Percentiles rank a stretch among this genome's conserved stretches.
These are phyloP conservation scores for Saccopteryx bilineata DNA, from an alignment of 2,113 vertebrate genomes.

Conservation along the genomic window DNA sequence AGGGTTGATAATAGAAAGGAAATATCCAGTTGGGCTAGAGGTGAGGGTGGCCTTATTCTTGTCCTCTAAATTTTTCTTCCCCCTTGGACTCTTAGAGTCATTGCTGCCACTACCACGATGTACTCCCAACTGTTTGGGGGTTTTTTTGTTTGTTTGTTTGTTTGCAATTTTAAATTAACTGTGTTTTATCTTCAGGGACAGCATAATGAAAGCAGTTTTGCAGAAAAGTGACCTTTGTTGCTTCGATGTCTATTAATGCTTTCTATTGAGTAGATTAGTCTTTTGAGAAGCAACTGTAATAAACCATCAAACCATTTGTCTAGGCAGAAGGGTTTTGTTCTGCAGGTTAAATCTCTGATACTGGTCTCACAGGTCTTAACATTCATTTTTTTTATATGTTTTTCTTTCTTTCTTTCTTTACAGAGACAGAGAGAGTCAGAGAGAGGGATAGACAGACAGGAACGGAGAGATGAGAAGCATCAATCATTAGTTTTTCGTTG, in stretches of 20 bases:
- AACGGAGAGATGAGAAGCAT: too few relatives aligned
- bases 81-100: background rate
- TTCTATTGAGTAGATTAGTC: background rate
- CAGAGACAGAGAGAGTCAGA: too few relatives aligned
- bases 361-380: background rate
- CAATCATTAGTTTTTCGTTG: too few relatives aligned
- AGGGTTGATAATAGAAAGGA: background rate
- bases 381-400: too few relatives aligned
- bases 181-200: conserved; percentile 79
- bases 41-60: background rate
- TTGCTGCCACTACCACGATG: background rate
- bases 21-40: background rate
- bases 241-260: background rate
- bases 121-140: too few relatives aligned
- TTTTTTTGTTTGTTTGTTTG: too few relatives aligned
- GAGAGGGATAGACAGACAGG: too few relatives aligned
- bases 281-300: conserved; percentile 17
- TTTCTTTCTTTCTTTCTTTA: too few relatives aligned
- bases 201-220: conserved; percentile 81
- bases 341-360: background rate
- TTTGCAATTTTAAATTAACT: conserved; percentile 72
- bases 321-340: background rate
- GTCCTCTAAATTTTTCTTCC: background rate
- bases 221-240: conserved; percentile 78
- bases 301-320: background rate